phyloP scores from a whole-genome alignment of 2,888 invertebrate species.

The Scaeva pyrastri region DNA sequence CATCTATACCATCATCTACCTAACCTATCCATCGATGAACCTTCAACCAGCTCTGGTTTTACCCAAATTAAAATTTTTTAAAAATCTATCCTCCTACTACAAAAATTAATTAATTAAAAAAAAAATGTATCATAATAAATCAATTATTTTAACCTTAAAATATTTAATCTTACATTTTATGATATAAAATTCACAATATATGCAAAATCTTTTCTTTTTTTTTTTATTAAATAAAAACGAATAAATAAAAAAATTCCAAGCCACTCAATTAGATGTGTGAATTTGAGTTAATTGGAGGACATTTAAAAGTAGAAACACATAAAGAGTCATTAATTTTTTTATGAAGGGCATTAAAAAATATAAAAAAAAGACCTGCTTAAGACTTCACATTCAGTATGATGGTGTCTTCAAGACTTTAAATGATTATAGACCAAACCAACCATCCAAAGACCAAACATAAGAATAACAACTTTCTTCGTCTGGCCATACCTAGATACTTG shows the following conservation, averaged over 20 bases:
- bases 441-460: not conserved
- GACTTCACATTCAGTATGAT: constrained; percentile 11
- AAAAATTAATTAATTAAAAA: too few species aligned
- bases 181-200: constrained; percentile 24
- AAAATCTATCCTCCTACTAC: constrained; percentile 26
- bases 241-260: constrained; percentile 23
- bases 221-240: not conserved
- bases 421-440: not conserved
- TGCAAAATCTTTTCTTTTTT: constrained; percentile 26
- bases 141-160: constrained; percentile 59
- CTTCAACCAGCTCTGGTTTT: constrained; percentile 32
- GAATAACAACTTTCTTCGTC: constrained; percentile 13
- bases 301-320: constrained; percentile 50
- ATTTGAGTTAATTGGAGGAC: constrained; percentile 56
- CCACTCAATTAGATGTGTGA: constrained; percentile 54
- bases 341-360: constrained; percentile 40
- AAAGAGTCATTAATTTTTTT: constrained; percentile 35
- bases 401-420: not conserved
- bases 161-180: constrained; percentile 35
- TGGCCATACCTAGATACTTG: too few species aligned
- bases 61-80: not conserved
- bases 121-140: constrained; percentile 61
- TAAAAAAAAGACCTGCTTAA: constrained; percentile 7
- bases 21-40: too few species aligned
- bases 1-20: not conserved